Evolutionary conservation across 2,797 vertebrate species (phyloP).

Genomic region (Buceros bicornis): DNA sequence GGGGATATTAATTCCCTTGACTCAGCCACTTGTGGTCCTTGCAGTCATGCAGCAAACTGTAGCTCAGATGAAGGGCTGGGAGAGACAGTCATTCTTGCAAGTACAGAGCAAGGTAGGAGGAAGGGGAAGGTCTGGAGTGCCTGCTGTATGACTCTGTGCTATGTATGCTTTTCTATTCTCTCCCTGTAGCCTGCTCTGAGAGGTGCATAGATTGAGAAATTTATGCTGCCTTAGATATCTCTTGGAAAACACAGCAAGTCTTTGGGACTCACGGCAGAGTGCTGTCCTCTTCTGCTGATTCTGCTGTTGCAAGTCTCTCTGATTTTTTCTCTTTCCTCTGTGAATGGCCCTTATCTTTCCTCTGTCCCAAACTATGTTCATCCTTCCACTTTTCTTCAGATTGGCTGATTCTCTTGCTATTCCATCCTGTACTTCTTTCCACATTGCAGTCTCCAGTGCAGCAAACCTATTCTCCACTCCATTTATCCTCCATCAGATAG

Average conservation of each 20-base stretch:
- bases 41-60: background rate
- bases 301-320: background rate
- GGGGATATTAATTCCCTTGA: background rate
- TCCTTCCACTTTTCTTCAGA: background rate
- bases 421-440: background rate
- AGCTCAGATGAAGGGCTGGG: background rate
- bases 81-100: background rate
- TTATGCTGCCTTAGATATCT: background rate
- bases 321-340: background rate
- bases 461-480: background rate
- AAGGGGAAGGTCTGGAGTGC: background rate
- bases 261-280: background rate
- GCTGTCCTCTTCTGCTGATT: background rate
- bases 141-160: background rate
- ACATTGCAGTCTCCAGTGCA: background rate
- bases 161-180: background rate
- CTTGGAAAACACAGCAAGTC: background rate
- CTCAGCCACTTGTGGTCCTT: background rate
- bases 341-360: background rate
- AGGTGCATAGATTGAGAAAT: background rate
- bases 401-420: background rate
- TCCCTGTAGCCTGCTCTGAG: background rate
- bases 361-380: background rate
- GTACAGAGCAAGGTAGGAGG: background rate
- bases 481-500: background rate